phyloP scores from a whole-genome alignment of 2,888 invertebrate species.

The Zeuzera pyrina region DNA sequence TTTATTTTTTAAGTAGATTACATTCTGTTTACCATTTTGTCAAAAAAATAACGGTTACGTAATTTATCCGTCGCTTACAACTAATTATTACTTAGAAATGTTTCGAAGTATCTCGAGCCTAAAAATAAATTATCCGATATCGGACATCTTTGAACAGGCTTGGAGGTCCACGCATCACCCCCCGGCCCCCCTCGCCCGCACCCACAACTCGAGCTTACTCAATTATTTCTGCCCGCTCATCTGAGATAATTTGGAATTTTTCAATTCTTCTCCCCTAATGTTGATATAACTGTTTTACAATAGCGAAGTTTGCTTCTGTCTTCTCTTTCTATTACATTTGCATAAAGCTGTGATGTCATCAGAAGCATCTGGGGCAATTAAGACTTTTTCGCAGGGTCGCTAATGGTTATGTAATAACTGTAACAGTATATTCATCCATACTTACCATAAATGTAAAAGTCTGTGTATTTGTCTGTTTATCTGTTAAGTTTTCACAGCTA shows the following conservation, averaged over 20 bases:
- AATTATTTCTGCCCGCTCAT: constrained; percentile 44
- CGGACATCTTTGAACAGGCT: constrained; percentile 2
- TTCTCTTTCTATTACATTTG: not conserved
- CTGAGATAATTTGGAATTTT: constrained; percentile 26
- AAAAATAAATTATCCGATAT: constrained; percentile 11
- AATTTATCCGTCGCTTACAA: constrained; percentile 4
- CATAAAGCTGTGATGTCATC: no score
- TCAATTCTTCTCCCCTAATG: not conserved
- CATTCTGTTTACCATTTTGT: no score
- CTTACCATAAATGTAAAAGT: no score
- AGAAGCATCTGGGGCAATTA: no score
- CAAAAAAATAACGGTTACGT: no score
- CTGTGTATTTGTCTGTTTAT: no score
- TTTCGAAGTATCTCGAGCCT: constrained; percentile 2
- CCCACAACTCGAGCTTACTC: constrained; percentile 20
- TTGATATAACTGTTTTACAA: not conserved
- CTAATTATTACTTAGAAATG: constrained; percentile 10
- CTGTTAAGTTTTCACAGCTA: no score
- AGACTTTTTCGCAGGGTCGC: no score
- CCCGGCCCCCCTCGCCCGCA: constrained; percentile 2
- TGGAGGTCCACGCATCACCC: not conserved
- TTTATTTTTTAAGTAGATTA: no score
- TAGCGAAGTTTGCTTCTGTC: no score
- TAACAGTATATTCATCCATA: no score
- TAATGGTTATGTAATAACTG: no score